Conservation (phyloP, 2,797 vertebrate species). For the Delichon dasypus region DNA sequence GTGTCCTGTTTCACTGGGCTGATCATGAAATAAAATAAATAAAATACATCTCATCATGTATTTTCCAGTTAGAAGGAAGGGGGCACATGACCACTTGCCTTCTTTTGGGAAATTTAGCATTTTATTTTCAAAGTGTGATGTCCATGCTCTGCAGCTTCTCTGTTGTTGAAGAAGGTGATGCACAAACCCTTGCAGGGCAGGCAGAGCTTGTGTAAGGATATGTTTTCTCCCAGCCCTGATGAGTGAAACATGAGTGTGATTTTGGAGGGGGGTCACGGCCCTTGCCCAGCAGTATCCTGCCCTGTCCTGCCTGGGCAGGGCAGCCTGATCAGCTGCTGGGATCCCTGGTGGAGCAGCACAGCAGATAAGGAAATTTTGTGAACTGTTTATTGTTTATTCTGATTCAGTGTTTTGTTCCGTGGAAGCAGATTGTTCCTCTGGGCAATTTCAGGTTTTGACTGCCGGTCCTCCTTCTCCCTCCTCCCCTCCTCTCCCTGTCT, state of each 20-base stretch:
- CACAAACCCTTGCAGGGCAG: background rate
- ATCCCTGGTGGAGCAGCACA: background rate
- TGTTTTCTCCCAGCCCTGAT: background rate
- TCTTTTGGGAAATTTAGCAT: background rate
- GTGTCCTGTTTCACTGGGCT: background rate
- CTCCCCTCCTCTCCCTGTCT: conserved; percentile 4
- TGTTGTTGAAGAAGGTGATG: background rate
- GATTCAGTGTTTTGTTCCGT: background rate
- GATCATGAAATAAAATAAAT: background rate
- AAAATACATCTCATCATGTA: background rate
- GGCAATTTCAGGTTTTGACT: background rate
- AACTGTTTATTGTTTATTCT: background rate
- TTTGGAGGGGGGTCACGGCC: background rate
- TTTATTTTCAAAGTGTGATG: background rate
- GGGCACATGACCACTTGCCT: background rate
- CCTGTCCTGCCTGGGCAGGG: background rate
- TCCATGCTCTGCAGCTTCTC: background rate
- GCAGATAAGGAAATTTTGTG: background rate
- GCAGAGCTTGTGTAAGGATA: background rate
- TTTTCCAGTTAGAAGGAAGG: background rate
- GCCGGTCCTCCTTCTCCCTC: background rate
- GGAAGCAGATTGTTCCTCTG: background rate
- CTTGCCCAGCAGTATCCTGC: background rate
- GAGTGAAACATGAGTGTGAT: background rate
- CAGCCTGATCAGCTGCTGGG: background rate